Percentiles rank a stretch among this genome's conserved stretches.
Evolutionary conservation across 2,113 vertebrate genomes (phyloP).

Genomic region (Tichodroma muraria): DNA sequence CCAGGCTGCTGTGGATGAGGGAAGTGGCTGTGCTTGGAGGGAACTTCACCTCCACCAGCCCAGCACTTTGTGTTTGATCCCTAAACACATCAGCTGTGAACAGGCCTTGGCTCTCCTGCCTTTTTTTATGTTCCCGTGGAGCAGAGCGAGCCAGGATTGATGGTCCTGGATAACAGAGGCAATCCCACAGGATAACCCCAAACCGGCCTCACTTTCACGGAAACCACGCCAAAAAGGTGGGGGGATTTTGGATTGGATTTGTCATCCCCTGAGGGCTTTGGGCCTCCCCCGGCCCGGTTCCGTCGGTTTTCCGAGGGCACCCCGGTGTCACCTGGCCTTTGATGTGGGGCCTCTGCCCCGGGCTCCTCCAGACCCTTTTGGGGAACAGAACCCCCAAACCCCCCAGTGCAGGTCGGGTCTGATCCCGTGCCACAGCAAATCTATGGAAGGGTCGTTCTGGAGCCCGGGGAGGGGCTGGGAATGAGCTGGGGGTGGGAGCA

Average conservation of each 20-base stretch:
- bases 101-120: not conserved
- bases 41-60: not conserved
- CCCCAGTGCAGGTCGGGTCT: slow-evolving; percentile 6
- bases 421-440: not conserved
- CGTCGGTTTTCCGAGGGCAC: not conserved
- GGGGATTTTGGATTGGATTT: not conserved
- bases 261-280: not conserved
- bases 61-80: not conserved
- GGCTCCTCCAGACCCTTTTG: slow-evolving; percentile 45
- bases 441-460: not conserved
- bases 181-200: not conserved
- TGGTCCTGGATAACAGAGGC: not conserved
- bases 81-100: rapidly evolving
- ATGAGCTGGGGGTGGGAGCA: not conserved
- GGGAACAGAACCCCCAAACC: slow-evolving; percentile 39
- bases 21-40: not conserved
- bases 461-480: not conserved
- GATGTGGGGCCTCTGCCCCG: slow-evolving; percentile 42
- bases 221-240: slow-evolving; percentile 48
- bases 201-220: not conserved
- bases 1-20: not conserved
- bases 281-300: not conserved
- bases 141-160: not conserved
- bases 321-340: slow-evolving; percentile 8
- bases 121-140: not conserved